Evolutionary conservation across 2,797 vertebrate species (phyloP).

Genomic region (Spondyliosoma cantharus): DNA sequence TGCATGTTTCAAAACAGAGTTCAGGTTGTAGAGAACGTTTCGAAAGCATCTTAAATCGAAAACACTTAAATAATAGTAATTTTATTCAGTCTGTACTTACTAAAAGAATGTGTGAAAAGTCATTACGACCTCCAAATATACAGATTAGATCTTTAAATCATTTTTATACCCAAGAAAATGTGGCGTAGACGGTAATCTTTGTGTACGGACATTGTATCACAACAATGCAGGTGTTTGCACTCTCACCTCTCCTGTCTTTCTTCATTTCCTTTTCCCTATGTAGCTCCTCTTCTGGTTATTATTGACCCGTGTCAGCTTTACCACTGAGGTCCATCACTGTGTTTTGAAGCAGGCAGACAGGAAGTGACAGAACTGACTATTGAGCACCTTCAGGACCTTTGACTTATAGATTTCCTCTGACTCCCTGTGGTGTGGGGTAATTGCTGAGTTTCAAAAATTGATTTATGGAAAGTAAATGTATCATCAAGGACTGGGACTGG

Average conservation of each 20-base stretch:
- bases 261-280: background rate
- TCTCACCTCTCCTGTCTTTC: background rate
- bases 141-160: background rate
- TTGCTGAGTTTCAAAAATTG: slow-evolving; percentile 74
- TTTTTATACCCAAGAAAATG: slow-evolving; percentile 2
- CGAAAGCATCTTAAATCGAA: background rate
- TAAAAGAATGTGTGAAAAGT: background rate
- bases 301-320: slow-evolving; percentile 62
- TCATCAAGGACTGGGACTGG: slow-evolving; percentile 53
- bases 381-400: slow-evolving; percentile 65
- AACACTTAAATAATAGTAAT: background rate
- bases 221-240: background rate
- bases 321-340: slow-evolving; percentile 36
- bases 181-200: background rate
- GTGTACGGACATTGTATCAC: background rate
- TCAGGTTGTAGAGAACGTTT: background rate
- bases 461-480: slow-evolving; percentile 74
- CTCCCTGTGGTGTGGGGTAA: slow-evolving; percentile 59
- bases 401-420: slow-evolving; percentile 70
- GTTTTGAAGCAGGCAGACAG: slow-evolving; percentile 49
- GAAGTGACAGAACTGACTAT: slow-evolving; percentile 65
- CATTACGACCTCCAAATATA: background rate
- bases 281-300: slow-evolving; percentile 27
- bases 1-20: slow-evolving; percentile 6
- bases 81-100: background rate